Evolutionary conservation across 2,888 invertebrate species (phyloP).

Genomic region (Uropetala carovei): DNA sequence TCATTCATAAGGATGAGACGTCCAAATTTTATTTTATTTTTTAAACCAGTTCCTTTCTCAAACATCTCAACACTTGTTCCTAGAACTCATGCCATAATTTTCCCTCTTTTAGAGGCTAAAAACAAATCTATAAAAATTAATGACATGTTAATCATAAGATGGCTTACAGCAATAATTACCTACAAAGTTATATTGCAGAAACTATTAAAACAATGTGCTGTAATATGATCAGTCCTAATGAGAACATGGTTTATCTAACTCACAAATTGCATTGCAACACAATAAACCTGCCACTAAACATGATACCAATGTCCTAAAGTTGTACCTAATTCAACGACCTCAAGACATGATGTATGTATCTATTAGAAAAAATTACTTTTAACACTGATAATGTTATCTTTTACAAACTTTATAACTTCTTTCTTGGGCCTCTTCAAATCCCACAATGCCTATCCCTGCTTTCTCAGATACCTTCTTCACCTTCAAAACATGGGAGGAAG

Average conservation of each 20-base stretch:
- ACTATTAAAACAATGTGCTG: constrained; percentile 63
- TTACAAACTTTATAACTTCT: constrained; percentile 59
- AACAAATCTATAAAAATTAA: constrained; percentile 45
- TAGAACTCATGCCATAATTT: not conserved
- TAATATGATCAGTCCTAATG: constrained; percentile 58
- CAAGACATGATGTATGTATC: constrained; percentile 59
- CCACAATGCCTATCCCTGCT: constrained; percentile 46
- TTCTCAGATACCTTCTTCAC: constrained; percentile 15
- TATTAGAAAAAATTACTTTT: constrained; percentile 59
- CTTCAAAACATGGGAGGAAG: constrained; percentile 27
- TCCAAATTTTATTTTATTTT: constrained; percentile 47
- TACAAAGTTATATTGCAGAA: constrained; percentile 61
- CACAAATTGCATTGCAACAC: constrained; percentile 57
- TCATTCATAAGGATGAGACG: constrained; percentile 51
- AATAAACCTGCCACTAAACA: constrained; percentile 64
- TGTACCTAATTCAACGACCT: constrained; percentile 55
- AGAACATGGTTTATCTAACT: constrained; percentile 58
- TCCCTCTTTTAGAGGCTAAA: constrained; percentile 54
- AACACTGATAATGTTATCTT: constrained; percentile 60
- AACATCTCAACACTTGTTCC: constrained; percentile 20
- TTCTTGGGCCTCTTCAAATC: constrained; percentile 58
- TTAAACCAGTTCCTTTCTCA: constrained; percentile 48
- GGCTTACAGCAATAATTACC: constrained; percentile 56
- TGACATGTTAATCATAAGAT: constrained; percentile 33
- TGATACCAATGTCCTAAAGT: constrained; percentile 59